Evolutionary conservation across 2,888 invertebrate genomes (phyloP), one percentile per base, ranked within the genome.

Genomic region (Phortica okadai): DNA sequence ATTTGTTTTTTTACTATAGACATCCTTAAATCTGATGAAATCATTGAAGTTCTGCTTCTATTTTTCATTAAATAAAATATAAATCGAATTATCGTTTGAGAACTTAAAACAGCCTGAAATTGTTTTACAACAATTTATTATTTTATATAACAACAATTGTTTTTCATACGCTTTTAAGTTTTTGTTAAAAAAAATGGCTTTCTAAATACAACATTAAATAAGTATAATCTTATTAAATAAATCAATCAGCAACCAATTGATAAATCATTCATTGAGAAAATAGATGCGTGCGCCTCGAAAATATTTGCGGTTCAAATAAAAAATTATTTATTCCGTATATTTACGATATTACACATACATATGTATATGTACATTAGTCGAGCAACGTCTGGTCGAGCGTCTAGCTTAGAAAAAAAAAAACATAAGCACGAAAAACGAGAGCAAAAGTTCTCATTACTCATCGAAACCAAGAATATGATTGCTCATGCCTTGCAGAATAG

Each of bases 371-470:
- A 56, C 11, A 56, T 56, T 56, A 56, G 3, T 59, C 8, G 33
- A 50, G 50, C 50, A 50, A 14, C 50, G 69, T 69, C 69, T 69
- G 50, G 69, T 45, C 21, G 45, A 7, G 16, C 16, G 69, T 69
- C 69, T 69, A 69, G 69, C 44, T 25, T 14, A 33, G 33, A 33
- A 33, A 33, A 33, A 33, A 33, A 4, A 33, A 33, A 33, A 2
- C 33, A 33, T 21, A 33, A 33, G 4, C 33, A 33, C 8, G 62
- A 6, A 25, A 11, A 64, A 21, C 41, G 7, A 64, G 41, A 64
- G 50, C 6, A 14, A 50, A 50, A 64, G 41, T 11, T 62, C 62
- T 16, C 21, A 62, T 25, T 62, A 10, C 21, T 25, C 62, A 62
- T 10, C 16, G 16, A 56, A 56, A 56, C 6, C 56, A 33, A 33